A percentile compares a stretch with the other conserved stretches of the same genome.
Conservation (phyloP, 2,797 vertebrate species). For the Novumbra hubbsi region DNA sequence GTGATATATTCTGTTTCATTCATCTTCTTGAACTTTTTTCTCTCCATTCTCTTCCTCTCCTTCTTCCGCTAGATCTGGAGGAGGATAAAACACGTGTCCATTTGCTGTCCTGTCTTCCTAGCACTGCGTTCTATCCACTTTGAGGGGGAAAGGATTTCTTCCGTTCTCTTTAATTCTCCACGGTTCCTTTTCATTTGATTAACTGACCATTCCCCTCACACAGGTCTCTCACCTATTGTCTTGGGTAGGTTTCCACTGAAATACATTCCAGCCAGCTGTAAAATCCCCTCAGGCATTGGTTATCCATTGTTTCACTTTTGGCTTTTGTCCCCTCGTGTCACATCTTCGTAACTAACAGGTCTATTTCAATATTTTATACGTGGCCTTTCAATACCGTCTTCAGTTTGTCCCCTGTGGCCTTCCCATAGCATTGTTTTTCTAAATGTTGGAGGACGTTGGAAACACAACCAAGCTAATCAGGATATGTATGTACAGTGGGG, state of each 20-base stretch:
- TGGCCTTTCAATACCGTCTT: slow-evolving; percentile 13
- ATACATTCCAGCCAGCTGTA: slow-evolving; percentile 11
- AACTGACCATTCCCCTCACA: slow-evolving; percentile 19
- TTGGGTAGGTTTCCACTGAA: slow-evolving; percentile 17
- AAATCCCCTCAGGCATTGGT: slow-evolving; percentile 12
- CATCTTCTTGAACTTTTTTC: slow-evolving; percentile 13
- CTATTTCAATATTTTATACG: not conserved
- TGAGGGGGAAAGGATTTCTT: slow-evolving; percentile 67
- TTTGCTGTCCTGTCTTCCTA: slow-evolving; percentile 59
- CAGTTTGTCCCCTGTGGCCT: slow-evolving; percentile 18
- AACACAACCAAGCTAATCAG: not conserved
- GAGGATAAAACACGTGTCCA: slow-evolving; percentile 69
- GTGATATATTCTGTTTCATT: slow-evolving; percentile 6
- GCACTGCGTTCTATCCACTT: slow-evolving; percentile 58
- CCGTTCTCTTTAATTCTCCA: slow-evolving; percentile 51
- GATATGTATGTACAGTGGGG: not conserved
- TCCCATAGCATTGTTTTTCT: not conserved
- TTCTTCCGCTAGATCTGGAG: slow-evolving; percentile 81
- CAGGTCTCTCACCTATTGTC: slow-evolving; percentile 19
- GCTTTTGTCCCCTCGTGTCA: not conserved
- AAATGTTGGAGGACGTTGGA: not conserved
- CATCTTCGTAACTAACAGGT: not conserved
- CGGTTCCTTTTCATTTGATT: slow-evolving; percentile 30
- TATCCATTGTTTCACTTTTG: not conserved
- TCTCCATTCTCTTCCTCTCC: slow-evolving; percentile 47